Base-by-base conservation (phyloP, 2,888 invertebrate genomes). In the Chaitophorus viminalis region DNA sequence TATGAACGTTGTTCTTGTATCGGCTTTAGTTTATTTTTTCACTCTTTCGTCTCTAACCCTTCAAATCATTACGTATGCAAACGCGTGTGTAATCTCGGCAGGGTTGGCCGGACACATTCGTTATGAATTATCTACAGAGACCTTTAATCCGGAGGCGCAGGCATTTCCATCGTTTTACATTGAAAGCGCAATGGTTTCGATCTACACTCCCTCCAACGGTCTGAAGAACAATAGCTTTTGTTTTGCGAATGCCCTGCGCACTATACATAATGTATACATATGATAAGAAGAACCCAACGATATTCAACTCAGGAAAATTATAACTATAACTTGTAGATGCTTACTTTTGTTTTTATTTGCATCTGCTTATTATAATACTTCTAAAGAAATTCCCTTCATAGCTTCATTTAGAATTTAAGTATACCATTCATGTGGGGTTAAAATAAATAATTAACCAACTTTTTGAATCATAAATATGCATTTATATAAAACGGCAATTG, bases 21-120 rank as follows among this genome's bases (percentile, higher is more conserved):
- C 9, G 8, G 65, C 25, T 65, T 76, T 52, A 74, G 29, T 65
- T n/a, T 68, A 46, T 52, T 52, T 31, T 68, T 36, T 36, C 46
- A 21, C 29, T 36, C 72, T 72, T 72, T 72, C 54, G 36, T 68
- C 52, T 83, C 70, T 39, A 29, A 86, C 78, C 78, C 72, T 54
- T 75, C 75, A 65, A 81, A 81, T 81, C 87, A 81, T 81, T 87
- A 87, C 78, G 86, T 86, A 86, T 86, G 86, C 81, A 81, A 87
- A 87, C 87, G 74, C 87, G 79, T 79, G 39, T 79, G 54, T 81
- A 87, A 87, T 87, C 79, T 87, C 84, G 60, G 60, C 74, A 39
- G 54, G 79, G 81, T 74, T n/a, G 81, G 79, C 81, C 87, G 87
- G 79, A 87, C 87, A 87, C 79, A 87, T 87, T 87, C 81, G 81